Base-by-base conservation (phyloP, 1,140 invertebrate genomes). In the Achatina immaculata region DNA sequence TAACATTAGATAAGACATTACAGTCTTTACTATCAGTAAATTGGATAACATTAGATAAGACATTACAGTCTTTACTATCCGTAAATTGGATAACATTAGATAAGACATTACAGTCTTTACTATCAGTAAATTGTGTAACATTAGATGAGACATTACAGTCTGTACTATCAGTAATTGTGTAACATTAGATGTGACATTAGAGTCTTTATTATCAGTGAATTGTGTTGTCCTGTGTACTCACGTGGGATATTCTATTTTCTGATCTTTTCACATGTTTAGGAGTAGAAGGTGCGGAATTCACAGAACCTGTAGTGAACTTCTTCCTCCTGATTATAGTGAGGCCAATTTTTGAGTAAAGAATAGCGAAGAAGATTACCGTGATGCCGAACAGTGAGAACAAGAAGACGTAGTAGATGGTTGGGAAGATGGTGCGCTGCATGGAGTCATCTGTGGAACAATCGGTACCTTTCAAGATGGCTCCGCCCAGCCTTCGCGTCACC, bases 401-500 rank as follows among this genome's bases (percentile, higher is more conserved):
- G 55, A 89, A 87, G 1, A 86, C 87, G 82, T 89, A 90, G 80
- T 89, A 90, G 38, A 88, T 68, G 24, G 84, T 87, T 9, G 89
- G 87, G 68, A 85, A 90, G 45, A 86, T 82, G 21, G 88, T 88
- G 11, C 83, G 79, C 43, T 84, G 66, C 69, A 89, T 84, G 4
- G 85, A 87, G 77, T 90, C 88, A 31, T 86, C 86, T 0, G 89
- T 90, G 14, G 89, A 88, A 74, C 89, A 90, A 82, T 90, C 89
- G 0, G 85, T 85, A 0, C 86, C 89, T 14, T 77, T 66, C 7
- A 89, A 51, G 16, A 80, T 42, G 34, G 36, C 19, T 1, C 66
- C 78, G 19, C 43, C n/a, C 14, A 80, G 31, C 21, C 69, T n/a
- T 28, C 42, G 0, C 19, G 38, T 71, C 7, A 80, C 68, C 1